A percentile compares a stretch with the other conserved stretches of the same genome.
These are phyloP conservation scores for Leucophenga montana DNA, from an alignment of 2,888 invertebrate species.

Conservation along the genomic window DNA sequence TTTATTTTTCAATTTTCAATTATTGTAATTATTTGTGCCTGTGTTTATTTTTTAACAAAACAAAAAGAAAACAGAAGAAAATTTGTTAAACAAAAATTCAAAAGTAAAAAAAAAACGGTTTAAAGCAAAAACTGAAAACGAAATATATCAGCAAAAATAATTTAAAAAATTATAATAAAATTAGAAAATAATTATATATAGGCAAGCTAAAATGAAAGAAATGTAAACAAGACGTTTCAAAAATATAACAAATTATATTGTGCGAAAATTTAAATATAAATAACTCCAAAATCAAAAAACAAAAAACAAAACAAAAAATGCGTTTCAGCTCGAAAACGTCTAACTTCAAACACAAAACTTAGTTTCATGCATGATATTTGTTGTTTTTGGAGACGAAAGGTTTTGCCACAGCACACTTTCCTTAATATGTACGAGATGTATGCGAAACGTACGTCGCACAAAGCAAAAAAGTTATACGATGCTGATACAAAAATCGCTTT, in stretches of 20 bases:
- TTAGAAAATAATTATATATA: background rate
- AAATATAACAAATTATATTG: background rate
- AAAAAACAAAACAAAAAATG: background rate
- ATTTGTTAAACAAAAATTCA: conserved; percentile 30
- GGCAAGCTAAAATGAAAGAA: background rate
- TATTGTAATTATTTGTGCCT: conserved; percentile 21
- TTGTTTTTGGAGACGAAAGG: too few relatives aligned
- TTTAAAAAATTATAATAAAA: background rate
- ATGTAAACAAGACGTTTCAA: background rate
- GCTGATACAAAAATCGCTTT: too few relatives aligned
- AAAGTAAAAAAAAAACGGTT: conserved; percentile 36
- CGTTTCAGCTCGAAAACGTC: too few relatives aligned
- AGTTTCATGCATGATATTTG: too few relatives aligned
- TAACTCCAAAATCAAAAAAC: too few relatives aligned
- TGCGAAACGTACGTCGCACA: too few relatives aligned
- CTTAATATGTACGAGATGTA: too few relatives aligned
- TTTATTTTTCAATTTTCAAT: conserved; percentile 8
- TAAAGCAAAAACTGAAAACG: background rate
- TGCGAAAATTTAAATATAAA: background rate
- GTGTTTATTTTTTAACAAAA: conserved; percentile 23
- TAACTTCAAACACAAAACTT: too few relatives aligned
- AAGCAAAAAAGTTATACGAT: too few relatives aligned
- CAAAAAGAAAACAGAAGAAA: conserved; percentile 38
- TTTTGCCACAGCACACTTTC: too few relatives aligned
- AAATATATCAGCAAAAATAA: background rate